phyloP scores from a whole-genome alignment of 1,140 invertebrate species.

The Tetramorium alpestre region DNA sequence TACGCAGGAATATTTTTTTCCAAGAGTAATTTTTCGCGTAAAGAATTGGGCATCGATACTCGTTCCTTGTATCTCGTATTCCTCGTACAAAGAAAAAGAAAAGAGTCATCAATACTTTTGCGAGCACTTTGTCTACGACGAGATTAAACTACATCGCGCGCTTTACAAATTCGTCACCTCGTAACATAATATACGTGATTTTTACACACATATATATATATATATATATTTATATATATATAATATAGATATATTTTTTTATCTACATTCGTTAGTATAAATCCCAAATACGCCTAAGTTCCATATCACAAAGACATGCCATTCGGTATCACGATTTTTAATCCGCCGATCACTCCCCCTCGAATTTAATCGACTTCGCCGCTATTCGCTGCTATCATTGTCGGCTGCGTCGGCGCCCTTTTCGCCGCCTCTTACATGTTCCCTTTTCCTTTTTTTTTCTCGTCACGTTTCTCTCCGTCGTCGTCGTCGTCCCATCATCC shows the following conservation, averaged over 20 bases:
- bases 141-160: conserved; percentile 54
- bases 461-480: not conserved
- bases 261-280: conserved; percentile 70
- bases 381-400: conserved; percentile 38
- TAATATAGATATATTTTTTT: conserved; percentile 59
- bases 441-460: not conserved
- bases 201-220: conserved; percentile 52
- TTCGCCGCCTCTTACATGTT: not conserved
- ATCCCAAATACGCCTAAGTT: conserved; percentile 76
- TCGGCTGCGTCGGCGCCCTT: not conserved
- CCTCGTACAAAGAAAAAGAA: conserved; percentile 1
- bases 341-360: conserved; percentile 37
- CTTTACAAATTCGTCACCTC: conserved; percentile 54
- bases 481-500: conserved; percentile 35
- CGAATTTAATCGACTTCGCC: conserved; percentile 34
- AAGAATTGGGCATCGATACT: not conserved
- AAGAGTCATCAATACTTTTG: conserved; percentile 11
- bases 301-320: conserved; percentile 81
- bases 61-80: not conserved
- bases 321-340: conserved; percentile 77
- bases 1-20: not conserved
- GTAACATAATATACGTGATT: conserved; percentile 46
- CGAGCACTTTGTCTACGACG: conserved; percentile 20
- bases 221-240: conserved; percentile 14
- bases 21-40: not conserved